A percentile compares a stretch with the other conserved stretches of the same genome.
These are phyloP conservation scores for Brachystomella parvula DNA, from an alignment of 1,140 invertebrate species.

Conservation along the genomic window DNA sequence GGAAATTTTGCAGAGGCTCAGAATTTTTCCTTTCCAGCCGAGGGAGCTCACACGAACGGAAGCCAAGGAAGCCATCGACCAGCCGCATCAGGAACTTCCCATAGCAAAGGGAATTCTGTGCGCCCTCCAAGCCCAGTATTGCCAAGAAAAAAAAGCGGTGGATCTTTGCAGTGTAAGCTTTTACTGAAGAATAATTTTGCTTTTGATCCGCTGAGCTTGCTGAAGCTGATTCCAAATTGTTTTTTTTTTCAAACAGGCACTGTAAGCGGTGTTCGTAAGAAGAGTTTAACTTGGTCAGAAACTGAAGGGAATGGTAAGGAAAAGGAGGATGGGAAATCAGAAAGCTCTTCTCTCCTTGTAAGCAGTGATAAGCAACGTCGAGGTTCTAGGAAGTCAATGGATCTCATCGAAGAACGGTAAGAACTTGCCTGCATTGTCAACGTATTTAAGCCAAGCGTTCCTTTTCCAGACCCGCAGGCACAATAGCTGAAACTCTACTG, in stretches of 20 bases:
- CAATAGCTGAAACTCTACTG: slow-evolving; percentile 29
- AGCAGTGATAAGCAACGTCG: slow-evolving; percentile 16
- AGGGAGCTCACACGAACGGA: neutral
- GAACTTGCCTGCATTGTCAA: neutral
- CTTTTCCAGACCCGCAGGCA: slow-evolving; percentile 8
- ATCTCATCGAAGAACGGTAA: slow-evolving; percentile 10
- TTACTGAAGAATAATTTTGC: too few species aligned
- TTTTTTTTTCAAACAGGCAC: too few species aligned
- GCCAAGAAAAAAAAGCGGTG: slow-evolving; percentile 33
- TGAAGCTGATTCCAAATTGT: too few species aligned
- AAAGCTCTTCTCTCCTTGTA: slow-evolving; percentile 4
- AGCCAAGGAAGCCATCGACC: slow-evolving; percentile 21
- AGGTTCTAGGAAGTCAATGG: slow-evolving; percentile 18
- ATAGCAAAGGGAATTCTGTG: slow-evolving; percentile 11
- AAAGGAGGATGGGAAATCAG: slow-evolving; percentile 12
- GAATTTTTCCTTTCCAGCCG: neutral
- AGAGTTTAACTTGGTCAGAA: slow-evolving; percentile 35
- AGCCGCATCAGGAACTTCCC: slow-evolving; percentile 22
- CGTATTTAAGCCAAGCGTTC: neutral
- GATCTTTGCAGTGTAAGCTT: slow-evolving; percentile 18
- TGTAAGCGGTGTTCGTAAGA: slow-evolving; percentile 28
- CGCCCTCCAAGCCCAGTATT: slow-evolving; percentile 35
- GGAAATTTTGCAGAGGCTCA: too few species aligned
- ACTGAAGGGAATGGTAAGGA: slow-evolving; percentile 14
- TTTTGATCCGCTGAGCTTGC: too few species aligned